Evolutionary conservation across 2,113 vertebrate genomes (phyloP).

Genomic region (Cairina moschata): DNA sequence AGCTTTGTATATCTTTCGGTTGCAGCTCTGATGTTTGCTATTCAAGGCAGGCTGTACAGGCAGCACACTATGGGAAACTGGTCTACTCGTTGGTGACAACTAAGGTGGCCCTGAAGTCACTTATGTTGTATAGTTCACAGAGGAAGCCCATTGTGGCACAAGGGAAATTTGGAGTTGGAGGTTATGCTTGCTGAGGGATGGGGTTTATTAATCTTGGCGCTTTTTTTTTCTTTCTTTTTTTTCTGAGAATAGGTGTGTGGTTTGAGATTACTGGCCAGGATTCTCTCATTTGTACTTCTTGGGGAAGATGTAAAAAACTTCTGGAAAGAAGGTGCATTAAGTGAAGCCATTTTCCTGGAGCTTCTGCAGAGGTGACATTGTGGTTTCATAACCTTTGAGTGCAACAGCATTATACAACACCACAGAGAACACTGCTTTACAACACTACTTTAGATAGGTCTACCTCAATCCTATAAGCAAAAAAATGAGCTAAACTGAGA

Average conservation of each 20-base stretch:
- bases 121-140: not conserved
- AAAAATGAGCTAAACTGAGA: not conserved
- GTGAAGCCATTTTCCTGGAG: not conserved
- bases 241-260: not conserved
- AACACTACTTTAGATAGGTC: not conserved
- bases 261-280: not conserved
- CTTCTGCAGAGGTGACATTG: not conserved
- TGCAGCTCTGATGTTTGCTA: not conserved
- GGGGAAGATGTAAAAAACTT: not conserved
- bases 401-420: not conserved
- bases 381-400: not conserved
- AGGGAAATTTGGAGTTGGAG: not conserved
- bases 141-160: not conserved
- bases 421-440: not conserved
- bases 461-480: not conserved
- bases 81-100: not conserved
- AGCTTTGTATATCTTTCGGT: not conserved
- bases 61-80: fast-evolving
- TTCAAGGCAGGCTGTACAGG: fast-evolving
- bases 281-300: not conserved
- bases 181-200: not conserved
- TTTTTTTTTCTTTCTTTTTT: constrained; percentile 14
- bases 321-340: not conserved
- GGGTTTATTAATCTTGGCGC: not conserved
- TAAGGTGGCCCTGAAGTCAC: not conserved